Conservation (phyloP, 2,113 vertebrate species). For the Channa maculata region DNA sequence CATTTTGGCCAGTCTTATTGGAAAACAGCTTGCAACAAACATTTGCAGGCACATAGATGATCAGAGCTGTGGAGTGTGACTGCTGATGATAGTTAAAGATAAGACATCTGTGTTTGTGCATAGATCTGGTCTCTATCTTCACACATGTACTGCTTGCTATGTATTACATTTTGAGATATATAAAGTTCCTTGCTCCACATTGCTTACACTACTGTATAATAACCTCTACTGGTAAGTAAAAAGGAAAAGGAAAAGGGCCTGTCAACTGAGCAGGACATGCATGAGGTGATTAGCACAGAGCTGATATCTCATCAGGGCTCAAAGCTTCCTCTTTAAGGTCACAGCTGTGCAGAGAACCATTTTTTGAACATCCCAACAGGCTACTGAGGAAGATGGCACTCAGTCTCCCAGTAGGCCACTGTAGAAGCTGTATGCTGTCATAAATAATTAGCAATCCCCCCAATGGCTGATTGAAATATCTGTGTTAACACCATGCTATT, state of each 20-base stretch:
- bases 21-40: neutral
- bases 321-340: constrained; percentile 67
- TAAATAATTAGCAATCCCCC: constrained; percentile 50
- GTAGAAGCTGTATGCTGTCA: constrained; percentile 34
- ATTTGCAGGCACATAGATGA: neutral
- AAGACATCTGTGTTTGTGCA: neutral
- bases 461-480: constrained; percentile 54
- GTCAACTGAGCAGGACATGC: constrained; percentile 62
- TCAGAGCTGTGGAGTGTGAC: neutral
- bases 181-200: too few species aligned
- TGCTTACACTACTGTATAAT: neutral
- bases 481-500: constrained; percentile 61
- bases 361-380: constrained; percentile 40
- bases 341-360: constrained; percentile 45
- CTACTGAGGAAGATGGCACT: constrained; percentile 12
- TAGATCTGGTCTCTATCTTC: neutral
- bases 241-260: constrained; percentile 53
- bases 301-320: constrained; percentile 47
- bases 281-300: constrained; percentile 61
- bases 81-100: constrained; percentile 1
- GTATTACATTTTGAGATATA: too few species aligned
- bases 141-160: neutral
- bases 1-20: neutral
- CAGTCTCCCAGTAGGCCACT: constrained; percentile 19
- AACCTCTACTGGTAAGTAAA: neutral